Evolutionary conservation across 2,797 vertebrate genomes (phyloP).

Genomic region (Rhabdomys pumilio): DNA sequence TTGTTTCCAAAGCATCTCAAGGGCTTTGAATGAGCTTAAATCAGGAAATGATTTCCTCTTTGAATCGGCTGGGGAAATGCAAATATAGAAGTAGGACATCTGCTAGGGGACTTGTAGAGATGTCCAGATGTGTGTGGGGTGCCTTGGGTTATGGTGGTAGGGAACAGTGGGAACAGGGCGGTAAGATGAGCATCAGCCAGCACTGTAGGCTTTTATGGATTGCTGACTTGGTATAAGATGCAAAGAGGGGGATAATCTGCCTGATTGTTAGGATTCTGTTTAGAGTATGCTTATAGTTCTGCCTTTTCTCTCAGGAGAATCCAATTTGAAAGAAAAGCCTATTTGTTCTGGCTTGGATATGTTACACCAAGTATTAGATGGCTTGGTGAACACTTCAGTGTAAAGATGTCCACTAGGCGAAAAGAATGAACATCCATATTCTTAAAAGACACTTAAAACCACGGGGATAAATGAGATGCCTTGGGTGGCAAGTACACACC

Average conservation of each 20-base stretch:
- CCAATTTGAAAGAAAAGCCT: background rate
- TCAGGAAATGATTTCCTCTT: conserved; percentile 10
- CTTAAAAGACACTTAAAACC: conserved; percentile 20
- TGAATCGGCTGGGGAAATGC: background rate
- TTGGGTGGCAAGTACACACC: background rate
- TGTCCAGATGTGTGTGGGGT: conserved; percentile 4
- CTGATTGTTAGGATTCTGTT: conserved; percentile 17
- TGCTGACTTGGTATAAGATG: background rate
- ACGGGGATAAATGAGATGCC: background rate
- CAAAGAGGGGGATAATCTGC: background rate
- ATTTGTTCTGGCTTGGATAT: conserved; percentile 13
- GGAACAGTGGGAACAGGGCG: background rate
- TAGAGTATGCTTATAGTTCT: background rate
- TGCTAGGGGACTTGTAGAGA: background rate
- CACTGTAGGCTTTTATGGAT: conserved; percentile 18
- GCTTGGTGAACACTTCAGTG: background rate
- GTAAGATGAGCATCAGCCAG: background rate
- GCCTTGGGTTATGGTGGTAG: background rate
- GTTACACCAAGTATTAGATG: background rate
- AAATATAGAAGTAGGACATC: background rate
- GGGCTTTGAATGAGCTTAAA: background rate
- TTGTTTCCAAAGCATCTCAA: conserved; percentile 1
- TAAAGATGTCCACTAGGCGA: background rate
- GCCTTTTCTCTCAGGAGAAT: background rate
- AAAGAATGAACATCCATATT: background rate